Base-by-base conservation (phyloP, 2,797 vertebrate species). In the Pelobates cultripes region DNA sequence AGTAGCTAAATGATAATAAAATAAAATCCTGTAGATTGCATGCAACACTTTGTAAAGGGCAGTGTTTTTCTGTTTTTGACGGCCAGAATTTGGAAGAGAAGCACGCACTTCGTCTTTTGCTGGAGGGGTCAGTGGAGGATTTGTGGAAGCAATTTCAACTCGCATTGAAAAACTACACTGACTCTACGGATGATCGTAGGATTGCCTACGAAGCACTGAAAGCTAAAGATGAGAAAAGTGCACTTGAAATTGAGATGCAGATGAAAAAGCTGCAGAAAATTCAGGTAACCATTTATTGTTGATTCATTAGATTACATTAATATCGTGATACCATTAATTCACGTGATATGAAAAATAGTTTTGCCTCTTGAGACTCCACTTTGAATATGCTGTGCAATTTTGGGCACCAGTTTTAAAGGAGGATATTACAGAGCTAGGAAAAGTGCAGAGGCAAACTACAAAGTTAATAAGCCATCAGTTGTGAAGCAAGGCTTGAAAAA, bases 11-110 rank as follows among this genome's bases (percentile, higher is more conserved):
- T 6, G 47, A 51, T 10, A 51, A 51, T 2, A 10, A 51, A 51
- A 51, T 51, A 10, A 28, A 28, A 28, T 28, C 28, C 28, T 28
- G 28, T 28, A 28, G 28, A 28, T 28, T 1, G 28, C 28, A 51
- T 51, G 47, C 47, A 57, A 14, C 55, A 57, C 55, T 57, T 12
- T 12, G 14, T 12, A 12, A 15, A 12, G 8, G 3, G 55, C 47
- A 51, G 47, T 57, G 55, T 12, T 57, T 57, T 1, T 15, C 4
- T 57, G 9, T 14, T 57, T 14, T 64, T 77, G 51, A 73, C 68
- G 81, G 84, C 61, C 88, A 96, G 95, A 90, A 90, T 87, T 88
- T 93, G 83, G 93, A 94, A 87, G 94, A 96, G 75, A 91, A 93
- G 88, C 91, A 95, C 75, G 89, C 91, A 51, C 85, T 92, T 72